Conservation (phyloP, 2,113 vertebrate genomes). For the Pampusana beccarii region DNA sequence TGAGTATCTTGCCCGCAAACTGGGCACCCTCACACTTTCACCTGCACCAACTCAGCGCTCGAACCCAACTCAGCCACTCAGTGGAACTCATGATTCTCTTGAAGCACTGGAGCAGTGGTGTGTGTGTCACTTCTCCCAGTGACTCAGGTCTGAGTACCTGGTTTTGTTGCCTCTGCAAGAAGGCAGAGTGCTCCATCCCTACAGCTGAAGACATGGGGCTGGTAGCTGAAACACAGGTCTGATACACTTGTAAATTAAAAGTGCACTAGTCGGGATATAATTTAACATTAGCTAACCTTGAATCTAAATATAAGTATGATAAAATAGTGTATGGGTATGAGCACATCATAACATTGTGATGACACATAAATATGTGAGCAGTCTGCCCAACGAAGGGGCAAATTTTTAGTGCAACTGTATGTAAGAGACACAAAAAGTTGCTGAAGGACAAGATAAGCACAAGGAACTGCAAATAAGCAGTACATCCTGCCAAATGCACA, state of each 20-base stretch:
- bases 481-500: neutral
- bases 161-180: neutral
- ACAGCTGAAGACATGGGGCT: neutral
- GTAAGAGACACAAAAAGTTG: neutral
- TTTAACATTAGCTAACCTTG: neutral
- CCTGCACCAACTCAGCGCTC: neutral
- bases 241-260: neutral
- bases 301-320: neutral
- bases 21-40: rapidly evolving
- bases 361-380: neutral
- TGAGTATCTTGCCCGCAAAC: neutral
- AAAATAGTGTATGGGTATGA: neutral
- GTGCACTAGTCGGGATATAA: neutral
- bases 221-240: neutral
- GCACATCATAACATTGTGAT: neutral
- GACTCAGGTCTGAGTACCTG: neutral
- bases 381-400: neutral
- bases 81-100: neutral
- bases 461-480: neutral
- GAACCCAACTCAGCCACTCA: neutral
- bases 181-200: neutral
- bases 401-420: neutral
- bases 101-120: rapidly evolving
- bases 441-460: neutral
- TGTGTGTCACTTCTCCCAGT: neutral